These are phyloP conservation scores for Drosophila quadrilineata DNA, from an alignment of 1,140 invertebrate species.

Conservation along the genomic window DNA sequence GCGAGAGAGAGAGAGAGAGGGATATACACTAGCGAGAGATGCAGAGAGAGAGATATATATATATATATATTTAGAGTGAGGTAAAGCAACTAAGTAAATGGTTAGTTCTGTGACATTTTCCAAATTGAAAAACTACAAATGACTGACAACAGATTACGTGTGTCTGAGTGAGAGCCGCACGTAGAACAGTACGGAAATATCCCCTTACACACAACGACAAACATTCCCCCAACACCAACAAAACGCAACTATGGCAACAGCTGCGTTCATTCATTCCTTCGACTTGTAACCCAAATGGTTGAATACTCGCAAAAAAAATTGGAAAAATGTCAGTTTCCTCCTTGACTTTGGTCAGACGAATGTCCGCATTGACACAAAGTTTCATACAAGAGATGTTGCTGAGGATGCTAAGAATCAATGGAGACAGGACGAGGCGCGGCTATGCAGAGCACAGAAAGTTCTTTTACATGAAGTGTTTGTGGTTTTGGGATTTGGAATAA, in stretches of 20 bases:
- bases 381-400: slow-evolving; percentile 40
- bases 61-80: too few species aligned
- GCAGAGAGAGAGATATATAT: slow-evolving; percentile 10
- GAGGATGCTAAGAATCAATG: slow-evolving; percentile 12
- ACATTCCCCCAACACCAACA: too few species aligned
- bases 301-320: slow-evolving; percentile 17
- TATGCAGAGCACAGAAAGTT: too few species aligned
- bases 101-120: slow-evolving; percentile 78
- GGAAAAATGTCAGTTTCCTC: too few species aligned
- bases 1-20: not conserved
- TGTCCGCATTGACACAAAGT: slow-evolving; percentile 37
- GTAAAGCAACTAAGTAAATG: slow-evolving; percentile 59
- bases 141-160: slow-evolving; percentile 75
- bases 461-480: slow-evolving; percentile 14
- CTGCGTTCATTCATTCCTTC: slow-evolving; percentile 53
- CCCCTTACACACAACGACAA: too few species aligned
- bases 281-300: slow-evolving; percentile 16
- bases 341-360: slow-evolving; percentile 42
- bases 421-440: too few species aligned
- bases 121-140: slow-evolving; percentile 79
- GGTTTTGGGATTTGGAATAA: slow-evolving; percentile 10
- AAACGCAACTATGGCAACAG: too few species aligned
- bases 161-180: slow-evolving; percentile 41
- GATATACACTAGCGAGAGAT: slow-evolving; percentile 11
- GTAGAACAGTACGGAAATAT: slow-evolving; percentile 39